Evolutionary conservation across 1,140 invertebrate species (phyloP).

Genomic region (Drosophila nebulosa): DNA sequence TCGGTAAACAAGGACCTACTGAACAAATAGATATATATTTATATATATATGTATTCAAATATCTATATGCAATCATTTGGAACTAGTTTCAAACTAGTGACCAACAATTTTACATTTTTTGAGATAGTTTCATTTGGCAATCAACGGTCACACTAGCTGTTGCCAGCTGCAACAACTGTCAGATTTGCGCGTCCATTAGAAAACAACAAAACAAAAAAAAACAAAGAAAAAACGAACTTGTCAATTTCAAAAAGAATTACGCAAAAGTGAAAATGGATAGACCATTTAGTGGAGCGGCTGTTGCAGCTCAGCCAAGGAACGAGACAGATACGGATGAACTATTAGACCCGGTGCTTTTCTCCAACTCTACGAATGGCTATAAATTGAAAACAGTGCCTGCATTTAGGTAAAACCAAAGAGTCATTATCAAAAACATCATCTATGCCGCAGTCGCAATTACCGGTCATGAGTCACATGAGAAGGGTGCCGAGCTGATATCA

Average conservation of each 20-base stretch:
- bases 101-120: not conserved
- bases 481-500: not conserved
- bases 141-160: not conserved
- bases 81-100: not conserved
- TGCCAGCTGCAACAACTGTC: too few relatives aligned
- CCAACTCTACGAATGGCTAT: conserved; percentile 52
- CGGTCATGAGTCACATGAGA: conserved; percentile 47
- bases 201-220: not conserved
- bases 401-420: conserved; percentile 60
- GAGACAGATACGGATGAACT: conserved; percentile 47
- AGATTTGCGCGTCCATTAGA: not conserved
- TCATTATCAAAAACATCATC: not conserved
- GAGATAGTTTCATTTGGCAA: not conserved
- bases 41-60: too few relatives aligned
- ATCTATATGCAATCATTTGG: not conserved
- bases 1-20: too few relatives aligned
- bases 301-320: conserved; percentile 4
- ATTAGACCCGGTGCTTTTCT: conserved; percentile 57
- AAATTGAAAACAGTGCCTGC: conserved; percentile 76
- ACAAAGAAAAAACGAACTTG: not conserved
- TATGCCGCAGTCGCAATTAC: not conserved
- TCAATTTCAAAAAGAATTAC: conserved; percentile 36
- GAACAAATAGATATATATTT: too few relatives aligned
- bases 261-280: conserved; percentile 26
- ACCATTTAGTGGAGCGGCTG: conserved; percentile 17